Evolutionary conservation across 2,113 vertebrate genomes (phyloP), one percentile per base, ranked within the genome.

Genomic region (Callaeas wilsoni): DNA sequence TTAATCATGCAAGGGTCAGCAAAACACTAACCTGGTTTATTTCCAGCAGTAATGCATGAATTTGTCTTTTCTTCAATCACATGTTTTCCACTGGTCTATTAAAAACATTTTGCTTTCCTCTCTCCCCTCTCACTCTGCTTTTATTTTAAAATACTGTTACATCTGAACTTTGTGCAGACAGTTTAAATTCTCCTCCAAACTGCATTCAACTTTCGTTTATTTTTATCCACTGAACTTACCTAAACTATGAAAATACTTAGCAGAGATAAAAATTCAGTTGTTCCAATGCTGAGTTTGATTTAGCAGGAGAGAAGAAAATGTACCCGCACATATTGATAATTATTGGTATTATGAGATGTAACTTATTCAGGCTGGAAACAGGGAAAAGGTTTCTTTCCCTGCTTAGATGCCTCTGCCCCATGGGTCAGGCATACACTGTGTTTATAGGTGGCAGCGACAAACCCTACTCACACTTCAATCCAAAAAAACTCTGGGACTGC

Each of bases 401-500:
- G 20, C 19, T 57, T 14, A 18, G 57, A 59, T 0, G 59, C 1
- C 33, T 9, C 21, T 29, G 85, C 33, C 42, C 65, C 75, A 9
- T 12, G 53, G 47, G 65, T 63, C 39, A n/a, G 35, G 49, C 65
- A 55, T 0, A 39, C 16, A 1, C 37, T 7, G 69, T 8, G 74
- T 84, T 84, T n/a, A 35, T 6, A 49, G 88, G 88, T 32, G 74
- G 52, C 74, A 87, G 56, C 47, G 13, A 63, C 90, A 71, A 57
- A 32, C 88, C n/a, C 89, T 60, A 27, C 93, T 81, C 44, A 42
- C 88, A 46, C 81, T 81, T 65, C 77, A 65, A 29, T 49, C 90
- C 94, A 42, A 81, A 76, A 57, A 57, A 68, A 84, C 92, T 11
- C 73, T 1, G 69, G 81, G 94, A 37, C 94, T 68, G 94, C 93